phyloP scores from a whole-genome alignment of 2,888 invertebrate genomes.

The Seira musarum region DNA sequence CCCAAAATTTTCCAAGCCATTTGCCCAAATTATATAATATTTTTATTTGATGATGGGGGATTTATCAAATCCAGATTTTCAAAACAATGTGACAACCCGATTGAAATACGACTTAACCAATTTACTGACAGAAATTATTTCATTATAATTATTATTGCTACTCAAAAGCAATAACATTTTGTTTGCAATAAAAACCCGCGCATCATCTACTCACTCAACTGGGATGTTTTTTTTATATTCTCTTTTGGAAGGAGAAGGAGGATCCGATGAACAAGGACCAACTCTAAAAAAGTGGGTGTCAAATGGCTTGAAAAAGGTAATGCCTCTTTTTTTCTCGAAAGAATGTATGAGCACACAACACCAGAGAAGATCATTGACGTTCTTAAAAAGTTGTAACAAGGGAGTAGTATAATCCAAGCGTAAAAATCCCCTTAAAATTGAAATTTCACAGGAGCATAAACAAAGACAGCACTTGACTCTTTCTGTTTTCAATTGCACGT shows the following conservation, averaged over 20 bases:
- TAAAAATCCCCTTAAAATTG: constrained; percentile 37
- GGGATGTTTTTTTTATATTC: neutral
- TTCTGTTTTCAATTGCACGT: neutral
- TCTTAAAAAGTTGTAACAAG: constrained; percentile 40
- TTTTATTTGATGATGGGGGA: neutral
- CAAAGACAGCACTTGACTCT: constrained; percentile 3
- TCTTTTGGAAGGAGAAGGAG: constrained; percentile 30
- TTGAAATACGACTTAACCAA: neutral
- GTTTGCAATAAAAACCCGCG: constrained; percentile 40
- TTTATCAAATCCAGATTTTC: constrained; percentile 15
- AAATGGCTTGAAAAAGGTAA: constrained; percentile 50
- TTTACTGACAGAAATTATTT: neutral
- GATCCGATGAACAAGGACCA: constrained; percentile 34
- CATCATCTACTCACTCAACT: neutral
- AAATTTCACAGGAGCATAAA: constrained; percentile 10
- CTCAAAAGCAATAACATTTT: constrained; percentile 57
- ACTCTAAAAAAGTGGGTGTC: constrained; percentile 54
- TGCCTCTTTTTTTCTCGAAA: constrained; percentile 27
- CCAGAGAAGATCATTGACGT: constrained; percentile 25
- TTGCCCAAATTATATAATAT: constrained; percentile 36
- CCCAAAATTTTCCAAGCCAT: constrained; percentile 44
- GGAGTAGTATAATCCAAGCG: constrained; percentile 45
- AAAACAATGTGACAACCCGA: neutral
- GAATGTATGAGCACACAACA: constrained; percentile 10
- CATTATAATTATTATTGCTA: constrained; percentile 6